Evolutionary conservation across 2,113 vertebrate genomes (phyloP).

Genomic region (Falcunculus frontatus): DNA sequence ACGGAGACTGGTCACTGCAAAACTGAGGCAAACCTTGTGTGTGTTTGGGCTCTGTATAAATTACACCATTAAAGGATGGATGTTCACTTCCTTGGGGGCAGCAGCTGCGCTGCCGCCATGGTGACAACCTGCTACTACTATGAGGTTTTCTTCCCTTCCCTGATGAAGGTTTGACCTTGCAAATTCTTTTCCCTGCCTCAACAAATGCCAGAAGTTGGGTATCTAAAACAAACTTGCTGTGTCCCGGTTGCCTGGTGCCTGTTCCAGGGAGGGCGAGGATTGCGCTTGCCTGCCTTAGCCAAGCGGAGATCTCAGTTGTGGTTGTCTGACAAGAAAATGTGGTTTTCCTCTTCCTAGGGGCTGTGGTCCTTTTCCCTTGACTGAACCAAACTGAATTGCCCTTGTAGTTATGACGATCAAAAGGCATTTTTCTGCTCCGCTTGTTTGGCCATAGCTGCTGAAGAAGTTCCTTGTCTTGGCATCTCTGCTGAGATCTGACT

Average conservation of each 20-base stretch:
- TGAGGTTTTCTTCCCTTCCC: background rate
- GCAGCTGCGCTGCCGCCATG: background rate
- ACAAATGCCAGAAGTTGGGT: background rate
- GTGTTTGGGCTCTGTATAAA: background rate
- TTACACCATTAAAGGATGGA: background rate
- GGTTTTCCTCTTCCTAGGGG: conserved; percentile 18
- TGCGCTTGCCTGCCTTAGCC: background rate
- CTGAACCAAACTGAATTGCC: background rate
- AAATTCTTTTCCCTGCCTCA: background rate
- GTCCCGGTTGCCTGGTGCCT: accelerated
- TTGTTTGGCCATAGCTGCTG: background rate
- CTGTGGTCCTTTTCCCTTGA: background rate
- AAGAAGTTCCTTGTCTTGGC: background rate
- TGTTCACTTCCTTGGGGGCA: background rate
- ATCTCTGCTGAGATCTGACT: background rate
- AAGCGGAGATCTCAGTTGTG: background rate
- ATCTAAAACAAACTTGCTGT: background rate
- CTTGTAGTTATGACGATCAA: background rate
- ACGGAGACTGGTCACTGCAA: background rate
- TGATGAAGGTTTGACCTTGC: background rate
- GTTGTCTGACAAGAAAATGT: conserved; percentile 22
- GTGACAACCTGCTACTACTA: background rate
- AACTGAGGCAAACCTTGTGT: background rate
- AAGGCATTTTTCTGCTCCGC: conserved; percentile 18
- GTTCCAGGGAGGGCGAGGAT: background rate